A percentile compares a stretch with the other conserved stretches of the same genome.
These are phyloP conservation scores for Saturnia japonica DNA, from an alignment of 2,888 invertebrate species.

Conservation along the genomic window DNA sequence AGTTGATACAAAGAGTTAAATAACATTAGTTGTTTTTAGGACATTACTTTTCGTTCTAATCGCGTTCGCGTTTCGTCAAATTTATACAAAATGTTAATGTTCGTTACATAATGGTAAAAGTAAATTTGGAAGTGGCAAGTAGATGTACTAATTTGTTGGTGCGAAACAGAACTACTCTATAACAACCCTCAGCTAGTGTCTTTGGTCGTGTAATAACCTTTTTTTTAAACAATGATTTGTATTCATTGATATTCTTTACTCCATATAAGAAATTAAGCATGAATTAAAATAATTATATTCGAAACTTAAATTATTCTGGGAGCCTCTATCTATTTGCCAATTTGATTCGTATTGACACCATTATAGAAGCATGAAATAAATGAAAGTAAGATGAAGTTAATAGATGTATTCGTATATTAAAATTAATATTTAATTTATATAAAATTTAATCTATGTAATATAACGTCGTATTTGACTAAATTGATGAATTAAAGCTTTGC, in stretches of 20 bases:
- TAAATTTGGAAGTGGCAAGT: conserved; percentile 13
- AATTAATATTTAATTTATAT: not conserved
- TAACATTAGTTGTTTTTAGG: conserved; percentile 8
- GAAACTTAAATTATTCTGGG: not conserved
- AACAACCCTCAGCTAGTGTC: not conserved
- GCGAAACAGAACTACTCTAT: not conserved
- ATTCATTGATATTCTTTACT: not conserved
- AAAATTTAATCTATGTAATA: not conserved
- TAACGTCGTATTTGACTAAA: not conserved
- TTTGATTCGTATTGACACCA: not conserved
- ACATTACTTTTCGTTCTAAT: conserved; percentile 1
- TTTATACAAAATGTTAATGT: not conserved
- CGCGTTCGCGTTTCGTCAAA: conserved; percentile 3
- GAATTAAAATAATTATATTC: not conserved
- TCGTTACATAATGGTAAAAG: conserved; percentile 1
- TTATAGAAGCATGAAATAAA: not conserved
- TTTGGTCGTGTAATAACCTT: not conserved
- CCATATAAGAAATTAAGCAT: not conserved
- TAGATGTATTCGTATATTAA: not conserved
- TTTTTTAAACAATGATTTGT: not conserved
- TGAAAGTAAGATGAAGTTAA: not conserved
- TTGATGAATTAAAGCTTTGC: not conserved
- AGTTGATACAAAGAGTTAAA: conserved; percentile 13
- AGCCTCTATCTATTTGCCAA: not conserved
- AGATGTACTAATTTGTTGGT: not conserved